Evolutionary conservation across 35 echinoderm and acorn worm genomes (phyloP), one percentile per base, ranked within the genome.

Genomic region (Ophioderma brevispina): DNA sequence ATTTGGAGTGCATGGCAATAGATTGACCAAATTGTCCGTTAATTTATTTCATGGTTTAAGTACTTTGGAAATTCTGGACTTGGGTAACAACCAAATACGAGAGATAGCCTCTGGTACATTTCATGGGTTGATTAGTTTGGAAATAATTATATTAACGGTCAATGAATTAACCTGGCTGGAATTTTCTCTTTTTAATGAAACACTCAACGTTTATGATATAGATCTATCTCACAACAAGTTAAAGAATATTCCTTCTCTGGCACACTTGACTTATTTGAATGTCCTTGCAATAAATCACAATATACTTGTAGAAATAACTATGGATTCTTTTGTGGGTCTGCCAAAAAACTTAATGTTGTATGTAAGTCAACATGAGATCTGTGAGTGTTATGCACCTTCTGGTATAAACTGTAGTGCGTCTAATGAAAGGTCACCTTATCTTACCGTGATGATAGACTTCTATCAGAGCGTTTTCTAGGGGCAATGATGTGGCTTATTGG

Each of bases 401-500:
- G 59, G 59, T 25, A 25, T 70, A 70, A 70, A 70, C n/a, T 70
- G 59, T 30, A 70, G 59, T 30, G 59, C 59, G 10, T 18, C 59
- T 6, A 15, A 2, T 3, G 23, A 70, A 18, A 70, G 59, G n/a
- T 70, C 59, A 30, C 59, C 59, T 70, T 70, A 13, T 70, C 59
- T 70, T 70, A 70, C 59, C 2, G 10, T n/a, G n/a, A 25, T 25
- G 59, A 70, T 70, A 70, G 59, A 70, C n/a, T 70, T 15, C n/a
- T 70, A 70, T 70, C 59, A 70, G 59, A 70, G 10, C 10, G 59
- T 8, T 2, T 30, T 2, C 59, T 70, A 15, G 59, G 10, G 4
- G 59, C 28, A 70, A 70, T 70, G 28, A 70, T 70, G 59, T 70
- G 59, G 59, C 59, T 70, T 30, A 70, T 70, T 70, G 59, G 59